Percentiles rank a stretch among this genome's conserved stretches.
phyloP scores from a whole-genome alignment of 1,140 invertebrate species.

The Drosophila equinoxialis region DNA sequence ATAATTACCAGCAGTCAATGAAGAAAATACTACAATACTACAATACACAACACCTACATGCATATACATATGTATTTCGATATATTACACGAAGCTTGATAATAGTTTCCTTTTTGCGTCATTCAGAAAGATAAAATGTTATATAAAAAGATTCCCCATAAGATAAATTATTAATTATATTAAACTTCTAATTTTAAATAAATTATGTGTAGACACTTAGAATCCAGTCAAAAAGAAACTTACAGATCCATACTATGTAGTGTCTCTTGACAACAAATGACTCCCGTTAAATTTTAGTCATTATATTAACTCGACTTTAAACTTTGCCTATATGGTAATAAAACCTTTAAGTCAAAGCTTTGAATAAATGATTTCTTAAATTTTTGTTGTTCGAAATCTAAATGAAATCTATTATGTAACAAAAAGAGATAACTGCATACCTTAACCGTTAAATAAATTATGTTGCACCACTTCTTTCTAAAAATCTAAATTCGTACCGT shows the following conservation, averaged over 20 bases:
- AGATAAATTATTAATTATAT: slow-evolving; percentile 66
- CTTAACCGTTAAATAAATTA: too few relatives aligned
- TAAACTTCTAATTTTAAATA: slow-evolving; percentile 73
- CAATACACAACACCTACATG: slow-evolving; percentile 25
- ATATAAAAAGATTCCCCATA: slow-evolving; percentile 23
- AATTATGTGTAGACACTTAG: slow-evolving; percentile 70
- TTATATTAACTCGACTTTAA: too few relatives aligned
- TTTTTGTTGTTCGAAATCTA: too few relatives aligned
- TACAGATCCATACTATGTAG: slow-evolving; percentile 2
- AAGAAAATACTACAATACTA: slow-evolving; percentile 42
- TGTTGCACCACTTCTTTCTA: too few relatives aligned
- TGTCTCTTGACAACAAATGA: not conserved
- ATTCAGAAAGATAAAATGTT: slow-evolving; percentile 36
- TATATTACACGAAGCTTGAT: slow-evolving; percentile 67
- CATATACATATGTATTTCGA: slow-evolving; percentile 67
- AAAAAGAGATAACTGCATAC: too few relatives aligned
- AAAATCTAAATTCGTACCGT: too few relatives aligned
- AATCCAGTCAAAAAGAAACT: slow-evolving; percentile 21
- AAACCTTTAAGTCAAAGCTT: too few relatives aligned
- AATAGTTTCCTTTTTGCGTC: slow-evolving; percentile 32
- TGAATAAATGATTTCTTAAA: too few relatives aligned
- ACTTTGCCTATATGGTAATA: too few relatives aligned
- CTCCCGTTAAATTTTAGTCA: too few relatives aligned
- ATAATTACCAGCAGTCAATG: slow-evolving; percentile 22
- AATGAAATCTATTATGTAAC: too few relatives aligned